These are phyloP conservation scores for Tanaodytes sp. DNA, from an alignment of 2,888 invertebrate species.

Conservation along the genomic window DNA sequence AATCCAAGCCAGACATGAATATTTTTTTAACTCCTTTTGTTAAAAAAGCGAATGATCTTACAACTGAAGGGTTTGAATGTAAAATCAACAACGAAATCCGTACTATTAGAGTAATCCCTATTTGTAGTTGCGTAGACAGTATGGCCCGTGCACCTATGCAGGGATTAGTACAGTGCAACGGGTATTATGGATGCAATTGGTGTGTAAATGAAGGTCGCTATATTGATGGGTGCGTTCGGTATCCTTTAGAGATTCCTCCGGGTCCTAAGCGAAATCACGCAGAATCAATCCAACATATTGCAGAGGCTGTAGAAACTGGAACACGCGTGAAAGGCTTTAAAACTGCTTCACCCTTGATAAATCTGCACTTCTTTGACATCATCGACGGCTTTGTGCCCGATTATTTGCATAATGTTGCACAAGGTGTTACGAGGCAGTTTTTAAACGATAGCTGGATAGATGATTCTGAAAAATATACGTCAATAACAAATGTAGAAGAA, in stretches of 20 bases:
- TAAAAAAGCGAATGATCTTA: neutral
- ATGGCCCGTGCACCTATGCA: neutral
- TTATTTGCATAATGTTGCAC: neutral
- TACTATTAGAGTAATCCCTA: neutral
- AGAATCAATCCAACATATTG: neutral
- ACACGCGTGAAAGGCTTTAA: neutral
- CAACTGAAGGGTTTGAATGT: neutral
- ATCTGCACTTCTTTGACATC: neutral
- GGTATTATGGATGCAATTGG: neutral
- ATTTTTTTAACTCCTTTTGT: too few relatives aligned
- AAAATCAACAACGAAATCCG: neutral
- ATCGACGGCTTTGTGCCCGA: neutral
- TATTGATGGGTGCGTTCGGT: neutral
- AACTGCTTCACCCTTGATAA: neutral
- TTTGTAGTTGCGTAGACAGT: neutral
- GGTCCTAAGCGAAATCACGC: neutral
- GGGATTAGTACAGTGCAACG: neutral
- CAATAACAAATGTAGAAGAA: neutral
- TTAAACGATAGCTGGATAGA: neutral
- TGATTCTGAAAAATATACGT: neutral
- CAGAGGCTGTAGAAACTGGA: neutral
- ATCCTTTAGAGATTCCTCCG: neutral
- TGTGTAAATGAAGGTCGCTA: neutral
- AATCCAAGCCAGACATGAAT: neutral
- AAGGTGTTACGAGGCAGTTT: neutral